Conservation (phyloP, 2,797 vertebrate genomes). For the Aselliscus stoliczkanus region DNA sequence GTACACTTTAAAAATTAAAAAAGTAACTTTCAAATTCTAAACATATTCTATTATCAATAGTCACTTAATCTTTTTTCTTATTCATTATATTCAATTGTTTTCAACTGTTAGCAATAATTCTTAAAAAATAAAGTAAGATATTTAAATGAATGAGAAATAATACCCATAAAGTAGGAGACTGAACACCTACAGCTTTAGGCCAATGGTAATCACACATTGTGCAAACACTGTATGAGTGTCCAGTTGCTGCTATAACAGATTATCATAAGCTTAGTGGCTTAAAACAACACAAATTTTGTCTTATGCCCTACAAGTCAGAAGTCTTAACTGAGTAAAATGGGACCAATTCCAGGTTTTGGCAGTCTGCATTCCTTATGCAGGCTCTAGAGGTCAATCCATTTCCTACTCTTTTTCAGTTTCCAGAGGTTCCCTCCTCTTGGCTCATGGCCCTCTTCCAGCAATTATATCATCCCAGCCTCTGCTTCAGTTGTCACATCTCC, state of each 20-base stretch:
- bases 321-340: not conserved
- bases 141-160: not conserved
- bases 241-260: not conserved
- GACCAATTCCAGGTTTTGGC: not conserved
- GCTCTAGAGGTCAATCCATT: not conserved
- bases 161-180: not conserved
- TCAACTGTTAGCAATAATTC: not conserved
- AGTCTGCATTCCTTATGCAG: not conserved
- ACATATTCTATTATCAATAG: not conserved
- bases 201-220: not conserved
- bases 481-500: not conserved
- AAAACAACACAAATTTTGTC: not conserved
- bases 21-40: not conserved
- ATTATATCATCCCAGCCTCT: not conserved
- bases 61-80: not conserved
- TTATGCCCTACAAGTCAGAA: not conserved
- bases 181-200: not conserved
- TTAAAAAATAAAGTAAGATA: not conserved
- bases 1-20: not conserved
- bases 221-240: not conserved
- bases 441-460: not conserved
- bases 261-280: not conserved
- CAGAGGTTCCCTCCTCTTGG: not conserved
- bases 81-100: not conserved
- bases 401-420: not conserved